These are phyloP conservation scores for Dynastes maya DNA, from an alignment of 2,888 invertebrate species.

Conservation along the genomic window DNA sequence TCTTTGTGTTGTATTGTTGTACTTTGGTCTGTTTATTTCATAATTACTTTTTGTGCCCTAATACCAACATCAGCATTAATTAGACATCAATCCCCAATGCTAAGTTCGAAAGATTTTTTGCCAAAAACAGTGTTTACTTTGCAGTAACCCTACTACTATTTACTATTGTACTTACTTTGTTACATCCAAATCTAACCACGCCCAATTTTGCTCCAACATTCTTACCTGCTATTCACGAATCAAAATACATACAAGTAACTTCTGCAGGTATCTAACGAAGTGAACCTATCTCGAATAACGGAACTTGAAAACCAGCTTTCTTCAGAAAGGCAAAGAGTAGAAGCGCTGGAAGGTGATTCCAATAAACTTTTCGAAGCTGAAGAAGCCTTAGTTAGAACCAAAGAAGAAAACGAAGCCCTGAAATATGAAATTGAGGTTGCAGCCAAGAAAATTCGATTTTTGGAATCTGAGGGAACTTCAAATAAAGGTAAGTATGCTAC, in stretches of 20 bases:
- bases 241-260: background rate
- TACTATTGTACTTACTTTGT: too few relatives aligned
- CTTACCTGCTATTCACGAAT: background rate
- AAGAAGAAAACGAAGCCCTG: conserved; percentile 74
- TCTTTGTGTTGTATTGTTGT: conserved; percentile 47
- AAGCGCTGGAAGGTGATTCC: conserved; percentile 72
- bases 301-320: conserved; percentile 71
- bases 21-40: background rate
- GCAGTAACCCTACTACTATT: too few relatives aligned
- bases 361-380: conserved; percentile 78
- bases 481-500: conserved; percentile 69
- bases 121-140: too few relatives aligned
- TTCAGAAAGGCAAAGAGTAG: conserved; percentile 70
- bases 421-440: conserved; percentile 73
- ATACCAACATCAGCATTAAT: too few relatives aligned
- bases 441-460: conserved; percentile 70
- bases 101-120: too few relatives aligned
- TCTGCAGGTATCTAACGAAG: conserved; percentile 70
- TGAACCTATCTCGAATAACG: conserved; percentile 70
- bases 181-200: too few relatives aligned
- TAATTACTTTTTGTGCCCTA: background rate
- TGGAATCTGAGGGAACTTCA: conserved; percentile 50
- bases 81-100: background rate
- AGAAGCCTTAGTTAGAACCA: conserved; percentile 77
- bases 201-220: too few relatives aligned